Percentiles rank a stretch among this genome's conserved stretches.
phyloP scores from a whole-genome alignment of 2,113 vertebrate genomes.

The Perccottus glenii region DNA sequence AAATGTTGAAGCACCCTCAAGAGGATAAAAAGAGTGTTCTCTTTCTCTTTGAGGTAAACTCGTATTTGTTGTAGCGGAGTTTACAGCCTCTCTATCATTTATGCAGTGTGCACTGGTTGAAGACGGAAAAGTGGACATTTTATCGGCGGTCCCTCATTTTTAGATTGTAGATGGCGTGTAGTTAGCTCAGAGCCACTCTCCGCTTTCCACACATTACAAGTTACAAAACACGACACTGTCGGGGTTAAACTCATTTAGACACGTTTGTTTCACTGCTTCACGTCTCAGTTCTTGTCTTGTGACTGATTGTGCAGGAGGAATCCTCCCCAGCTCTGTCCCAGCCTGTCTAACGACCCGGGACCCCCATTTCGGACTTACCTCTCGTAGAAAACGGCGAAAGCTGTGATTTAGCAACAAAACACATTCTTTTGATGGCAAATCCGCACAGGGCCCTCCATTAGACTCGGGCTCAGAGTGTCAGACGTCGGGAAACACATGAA shows the following conservation, averaged over 20 bases:
- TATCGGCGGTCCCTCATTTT: not conserved
- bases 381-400: conserved; percentile 70
- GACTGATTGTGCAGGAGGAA: not conserved
- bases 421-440: conserved; percentile 76
- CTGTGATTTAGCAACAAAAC: conserved; percentile 65
- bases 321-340: not conserved
- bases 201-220: not conserved
- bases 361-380: conserved; percentile 72
- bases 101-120: too few species aligned
- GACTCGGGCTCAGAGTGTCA: conserved; percentile 68
- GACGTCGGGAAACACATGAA: conserved; percentile 44
- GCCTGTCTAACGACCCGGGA: conserved; percentile 16
- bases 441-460: conserved; percentile 84
- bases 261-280: not conserved
- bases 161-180: not conserved
- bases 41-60: too few species aligned
- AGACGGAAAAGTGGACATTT: not conserved
- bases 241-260: not conserved
- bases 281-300: not conserved
- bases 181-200: not conserved
- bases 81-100: too few species aligned
- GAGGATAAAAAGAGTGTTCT: too few species aligned
- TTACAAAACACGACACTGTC: not conserved
- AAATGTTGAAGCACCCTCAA: too few species aligned
- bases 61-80: too few species aligned